These are phyloP conservation scores for Gadopsis bispinosus DNA, from an alignment of 2,797 vertebrate genomes.

Conservation along the genomic window DNA sequence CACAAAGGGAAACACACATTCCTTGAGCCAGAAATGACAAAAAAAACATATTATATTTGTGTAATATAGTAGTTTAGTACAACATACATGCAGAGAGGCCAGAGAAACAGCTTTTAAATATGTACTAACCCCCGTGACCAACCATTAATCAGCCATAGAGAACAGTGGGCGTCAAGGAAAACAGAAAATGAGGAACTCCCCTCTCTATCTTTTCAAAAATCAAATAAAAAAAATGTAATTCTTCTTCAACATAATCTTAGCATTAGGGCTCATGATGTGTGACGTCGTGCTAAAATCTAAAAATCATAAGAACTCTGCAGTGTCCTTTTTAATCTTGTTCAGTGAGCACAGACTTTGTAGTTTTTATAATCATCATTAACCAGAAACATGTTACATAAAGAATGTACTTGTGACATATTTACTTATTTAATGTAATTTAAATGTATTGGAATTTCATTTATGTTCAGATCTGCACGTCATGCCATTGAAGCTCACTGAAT, in stretches of 20 bases:
- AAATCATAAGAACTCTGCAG: neutral
- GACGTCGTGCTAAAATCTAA: neutral
- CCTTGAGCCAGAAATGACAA: neutral
- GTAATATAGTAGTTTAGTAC: neutral
- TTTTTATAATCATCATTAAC: neutral
- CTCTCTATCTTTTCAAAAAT: neutral
- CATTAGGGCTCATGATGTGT: neutral
- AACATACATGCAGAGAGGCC: neutral
- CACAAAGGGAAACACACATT: neutral
- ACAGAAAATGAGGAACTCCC: neutral
- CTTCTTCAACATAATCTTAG: neutral
- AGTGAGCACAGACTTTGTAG: neutral
- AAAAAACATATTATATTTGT: neutral
- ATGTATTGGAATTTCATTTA: neutral
- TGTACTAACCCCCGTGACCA: conserved; percentile 14
- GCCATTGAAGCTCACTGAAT: neutral
- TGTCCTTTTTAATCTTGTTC: neutral
- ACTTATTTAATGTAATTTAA: neutral
- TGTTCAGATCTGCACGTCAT: neutral
- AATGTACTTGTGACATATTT: neutral
- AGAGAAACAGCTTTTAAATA: conserved; percentile 31
- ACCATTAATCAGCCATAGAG: conserved; percentile 16
- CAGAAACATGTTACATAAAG: neutral
- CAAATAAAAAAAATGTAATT: neutral
- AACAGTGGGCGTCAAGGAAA: conserved; percentile 24